phyloP scores from a whole-genome alignment of 2,113 vertebrate species.

The Eclectus roratus region DNA sequence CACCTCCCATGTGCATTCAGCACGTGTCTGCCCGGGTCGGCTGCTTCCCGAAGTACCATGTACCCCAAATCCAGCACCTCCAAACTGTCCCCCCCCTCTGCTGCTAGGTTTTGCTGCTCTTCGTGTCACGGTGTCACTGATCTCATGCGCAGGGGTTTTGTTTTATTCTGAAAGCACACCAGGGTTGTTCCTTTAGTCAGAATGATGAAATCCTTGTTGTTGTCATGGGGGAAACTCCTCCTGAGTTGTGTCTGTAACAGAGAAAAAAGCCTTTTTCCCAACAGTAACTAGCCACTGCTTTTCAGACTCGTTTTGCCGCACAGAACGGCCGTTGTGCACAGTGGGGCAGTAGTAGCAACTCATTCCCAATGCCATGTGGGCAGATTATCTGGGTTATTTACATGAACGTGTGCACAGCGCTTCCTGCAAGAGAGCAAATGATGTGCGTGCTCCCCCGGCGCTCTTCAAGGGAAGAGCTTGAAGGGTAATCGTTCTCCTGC shows the following conservation, averaged over 20 bases:
- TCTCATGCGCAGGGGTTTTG: conserved; percentile 46
- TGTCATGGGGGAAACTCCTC: neutral
- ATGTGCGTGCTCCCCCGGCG: neutral
- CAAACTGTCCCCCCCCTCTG: conserved; percentile 60
- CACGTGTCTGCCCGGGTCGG: neutral
- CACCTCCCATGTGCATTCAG: neutral
- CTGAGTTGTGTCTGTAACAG: neutral
- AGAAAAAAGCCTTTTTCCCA: neutral
- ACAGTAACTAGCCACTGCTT: conserved; percentile 4
- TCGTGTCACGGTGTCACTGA: conserved; percentile 52
- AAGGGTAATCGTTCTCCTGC: neutral
- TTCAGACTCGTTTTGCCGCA: neutral
- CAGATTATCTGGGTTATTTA: neutral
- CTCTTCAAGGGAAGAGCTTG: neutral
- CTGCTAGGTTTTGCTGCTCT: conserved; percentile 76
- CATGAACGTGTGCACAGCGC: neutral
- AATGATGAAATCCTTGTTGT: neutral
- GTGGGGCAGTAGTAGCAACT: neutral
- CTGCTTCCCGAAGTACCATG: neutral
- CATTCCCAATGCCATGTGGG: neutral
- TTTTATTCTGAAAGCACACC: conserved; percentile 37
- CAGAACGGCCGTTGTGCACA: neutral
- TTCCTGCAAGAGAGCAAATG: neutral
- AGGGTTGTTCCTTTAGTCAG: conserved; percentile 15
- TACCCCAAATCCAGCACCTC: conserved; percentile 42